Base-by-base conservation (phyloP, 1,140 invertebrate species). In the Drosophila jambulina region DNA sequence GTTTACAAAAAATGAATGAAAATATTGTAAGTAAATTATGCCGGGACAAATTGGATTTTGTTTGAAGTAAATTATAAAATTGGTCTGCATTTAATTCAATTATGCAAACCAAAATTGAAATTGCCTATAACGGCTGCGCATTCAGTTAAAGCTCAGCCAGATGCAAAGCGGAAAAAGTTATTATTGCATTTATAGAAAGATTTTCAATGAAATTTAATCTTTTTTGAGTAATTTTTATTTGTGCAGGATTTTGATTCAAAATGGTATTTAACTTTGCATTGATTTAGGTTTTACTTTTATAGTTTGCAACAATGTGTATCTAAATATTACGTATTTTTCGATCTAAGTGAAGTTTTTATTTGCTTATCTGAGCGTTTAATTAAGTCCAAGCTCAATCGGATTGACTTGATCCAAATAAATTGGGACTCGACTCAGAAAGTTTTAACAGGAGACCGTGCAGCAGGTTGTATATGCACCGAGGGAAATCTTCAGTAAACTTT, bases 61-160 rank as follows among this genome's bases (percentile, higher is more conserved):
- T 48, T 87, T 64, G 21, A 82, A 76, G 63, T 71, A 56, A 82
- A 71, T 82, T 76, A 76, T 67, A 48, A 54, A 82, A 85, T 78
- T 63, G 9, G 45, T 53, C 46, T 19, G 54, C 15, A 56, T 68
- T 82, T 68, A 68, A 82, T 79, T 71, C 63, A 71, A 86, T 62
- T 62, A 34, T 54, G 29, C 43, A 27, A 67, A 70, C 8, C 40
- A 49, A 63, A 72, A 68, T 67, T 64, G 21, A 19, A 64, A 57
- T 57, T 23, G 10, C 19, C 43, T 25, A 27, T 42, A 58, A 48
- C 63, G 69, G 36, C 9, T 23, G 32, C 17, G 19, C 56, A n/a
- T 36, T 64, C 19, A 34, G 17, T 71, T 71, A 19, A 49, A 70
- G 62, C 46, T 67, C 36, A n/a, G n/a, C 25, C 49, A 40, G 48